Evolutionary conservation across 2,113 vertebrate genomes (phyloP).

Genomic region (Indicator indicator): DNA sequence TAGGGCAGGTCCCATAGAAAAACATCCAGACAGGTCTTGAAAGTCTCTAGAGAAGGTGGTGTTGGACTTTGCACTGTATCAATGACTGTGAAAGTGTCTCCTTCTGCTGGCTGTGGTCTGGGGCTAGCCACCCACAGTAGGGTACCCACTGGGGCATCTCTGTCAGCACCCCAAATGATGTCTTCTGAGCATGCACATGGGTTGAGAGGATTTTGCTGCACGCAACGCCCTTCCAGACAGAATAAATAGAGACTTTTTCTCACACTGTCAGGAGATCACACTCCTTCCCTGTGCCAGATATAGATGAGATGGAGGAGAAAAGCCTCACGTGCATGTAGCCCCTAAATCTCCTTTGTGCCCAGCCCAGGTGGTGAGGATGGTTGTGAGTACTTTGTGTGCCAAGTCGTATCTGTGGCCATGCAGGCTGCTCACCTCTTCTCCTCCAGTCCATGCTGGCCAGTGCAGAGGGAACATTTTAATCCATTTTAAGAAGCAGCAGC

Average conservation of each 20-base stretch:
- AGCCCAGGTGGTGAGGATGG: neutral
- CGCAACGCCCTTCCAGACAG: neutral
- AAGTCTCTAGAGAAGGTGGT: neutral
- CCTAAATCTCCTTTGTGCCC: neutral
- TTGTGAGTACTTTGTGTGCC: accelerated
- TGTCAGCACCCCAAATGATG: neutral
- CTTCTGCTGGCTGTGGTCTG: neutral
- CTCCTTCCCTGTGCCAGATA: neutral
- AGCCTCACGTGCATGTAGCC: neutral
- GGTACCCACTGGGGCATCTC: neutral
- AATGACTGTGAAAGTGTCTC: neutral
- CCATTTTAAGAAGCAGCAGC: neutral
- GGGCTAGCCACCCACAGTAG: accelerated
- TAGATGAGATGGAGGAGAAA: neutral
- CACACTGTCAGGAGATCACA: conserved; percentile 17
- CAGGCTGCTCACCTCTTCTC: neutral
- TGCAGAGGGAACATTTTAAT: neutral
- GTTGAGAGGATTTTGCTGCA: neutral
- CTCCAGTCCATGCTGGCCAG: accelerated
- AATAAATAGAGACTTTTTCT: conserved; percentile 53
- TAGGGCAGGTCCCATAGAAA: too few relatives aligned
- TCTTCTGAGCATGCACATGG: neutral
- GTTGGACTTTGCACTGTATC: neutral
- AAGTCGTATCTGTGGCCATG: neutral
- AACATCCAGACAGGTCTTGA: too few relatives aligned